These are phyloP conservation scores for Sternarchorhynchus goeldii DNA, from an alignment of 2,797 vertebrate genomes.

Conservation along the genomic window DNA sequence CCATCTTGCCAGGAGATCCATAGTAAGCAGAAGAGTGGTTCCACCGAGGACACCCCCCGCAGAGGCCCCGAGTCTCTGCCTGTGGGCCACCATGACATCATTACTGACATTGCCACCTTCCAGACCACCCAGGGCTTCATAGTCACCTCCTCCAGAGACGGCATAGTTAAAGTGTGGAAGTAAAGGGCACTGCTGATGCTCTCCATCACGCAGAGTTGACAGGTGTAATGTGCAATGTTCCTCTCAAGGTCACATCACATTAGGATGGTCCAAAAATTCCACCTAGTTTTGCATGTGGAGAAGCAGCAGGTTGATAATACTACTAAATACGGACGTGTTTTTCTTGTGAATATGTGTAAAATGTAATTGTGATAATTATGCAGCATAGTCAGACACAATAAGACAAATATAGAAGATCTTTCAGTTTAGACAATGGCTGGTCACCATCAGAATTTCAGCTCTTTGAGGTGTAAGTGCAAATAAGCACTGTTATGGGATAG, in stretches of 20 bases:
- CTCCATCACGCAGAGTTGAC: background rate
- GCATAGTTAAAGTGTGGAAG: slow-evolving; percentile 99
- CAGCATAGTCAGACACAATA: slow-evolving; percentile 9
- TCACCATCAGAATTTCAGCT: background rate
- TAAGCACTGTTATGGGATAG: background rate
- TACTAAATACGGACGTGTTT: background rate
- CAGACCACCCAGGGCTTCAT: slow-evolving; percentile 99
- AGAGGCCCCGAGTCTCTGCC: slow-evolving; percentile 93
- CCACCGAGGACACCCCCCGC: slow-evolving; percentile 88
- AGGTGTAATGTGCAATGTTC: slow-evolving; percentile 42
- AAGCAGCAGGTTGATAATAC: background rate
- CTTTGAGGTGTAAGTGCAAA: slow-evolving; percentile 25
- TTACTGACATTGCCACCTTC: slow-evolving; percentile 96
- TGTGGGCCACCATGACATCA: slow-evolving; percentile 95
- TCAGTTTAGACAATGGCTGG: background rate
- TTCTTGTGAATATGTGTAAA: slow-evolving; percentile 29
- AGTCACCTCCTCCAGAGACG: slow-evolving; percentile 93
- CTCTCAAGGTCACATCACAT: slow-evolving; percentile 43
- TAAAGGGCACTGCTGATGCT: slow-evolving; percentile 60
- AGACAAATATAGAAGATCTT: background rate
- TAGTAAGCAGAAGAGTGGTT: slow-evolving; percentile 92
- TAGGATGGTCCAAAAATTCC: background rate
- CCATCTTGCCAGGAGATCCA: slow-evolving; percentile 86
- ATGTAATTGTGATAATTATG: slow-evolving; percentile 27
- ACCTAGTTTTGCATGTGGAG: background rate